These are phyloP conservation scores for Ptychobarbus kaznakovi DNA, from an alignment of 2,797 vertebrate species.

Conservation along the genomic window DNA sequence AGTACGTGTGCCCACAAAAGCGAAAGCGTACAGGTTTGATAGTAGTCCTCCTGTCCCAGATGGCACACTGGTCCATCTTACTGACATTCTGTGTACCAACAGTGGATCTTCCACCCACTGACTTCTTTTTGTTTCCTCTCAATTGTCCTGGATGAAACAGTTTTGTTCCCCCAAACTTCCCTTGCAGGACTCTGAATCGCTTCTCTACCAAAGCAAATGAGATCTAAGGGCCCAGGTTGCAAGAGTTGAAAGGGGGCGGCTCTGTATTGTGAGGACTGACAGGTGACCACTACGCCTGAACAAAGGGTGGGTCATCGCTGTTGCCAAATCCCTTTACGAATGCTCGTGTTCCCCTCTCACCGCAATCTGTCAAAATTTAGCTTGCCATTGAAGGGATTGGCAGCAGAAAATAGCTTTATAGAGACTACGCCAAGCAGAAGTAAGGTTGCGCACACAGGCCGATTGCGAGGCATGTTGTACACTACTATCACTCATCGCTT, in stretches of 20 bases:
- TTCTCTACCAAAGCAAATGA: constrained; percentile 68
- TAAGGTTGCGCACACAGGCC: constrained; percentile 72
- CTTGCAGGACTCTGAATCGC: constrained; percentile 69
- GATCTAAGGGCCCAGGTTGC: constrained; percentile 66
- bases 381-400: constrained; percentile 75
- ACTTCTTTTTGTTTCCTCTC: constrained; percentile 62
- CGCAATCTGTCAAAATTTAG: constrained; percentile 84
- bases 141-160: constrained; percentile 64
- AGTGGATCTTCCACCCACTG: constrained; percentile 50
- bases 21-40: neutral
- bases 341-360: constrained; percentile 80
- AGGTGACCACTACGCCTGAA: constrained; percentile 80
- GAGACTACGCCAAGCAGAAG: constrained; percentile 81
- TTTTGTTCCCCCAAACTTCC: constrained; percentile 69
- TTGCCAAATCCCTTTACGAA: constrained; percentile 78
- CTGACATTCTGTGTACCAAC: constrained; percentile 39
- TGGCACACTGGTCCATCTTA: neutral
- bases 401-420: constrained; percentile 83
- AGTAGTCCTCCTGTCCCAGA: constrained; percentile 12
- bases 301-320: constrained; percentile 79
- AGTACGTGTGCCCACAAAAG: neutral
- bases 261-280: constrained; percentile 73
- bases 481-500: constrained; percentile 44
- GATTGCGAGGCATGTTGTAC: constrained; percentile 23
- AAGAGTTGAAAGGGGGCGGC: constrained; percentile 61